Evolutionary conservation across 2,113 vertebrate species (phyloP).

Genomic region (Cisticola juncidis): DNA sequence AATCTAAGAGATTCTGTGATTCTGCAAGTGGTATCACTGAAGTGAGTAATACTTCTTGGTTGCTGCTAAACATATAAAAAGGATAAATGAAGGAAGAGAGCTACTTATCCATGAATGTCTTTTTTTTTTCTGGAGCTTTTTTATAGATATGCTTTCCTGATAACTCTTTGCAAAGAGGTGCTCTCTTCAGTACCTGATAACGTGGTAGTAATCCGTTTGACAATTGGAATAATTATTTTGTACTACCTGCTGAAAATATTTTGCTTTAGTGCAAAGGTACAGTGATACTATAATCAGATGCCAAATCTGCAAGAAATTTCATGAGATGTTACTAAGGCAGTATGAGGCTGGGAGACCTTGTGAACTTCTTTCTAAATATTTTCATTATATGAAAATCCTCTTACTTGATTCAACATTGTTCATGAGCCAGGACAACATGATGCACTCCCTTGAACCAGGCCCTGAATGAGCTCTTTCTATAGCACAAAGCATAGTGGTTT

Average conservation of each 20-base stretch:
- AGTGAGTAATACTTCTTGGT: background rate
- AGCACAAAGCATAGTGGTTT: constrained; percentile 46
- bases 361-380: background rate
- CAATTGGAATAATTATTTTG: background rate
- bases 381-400: constrained; percentile 18
- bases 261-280: background rate
- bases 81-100: background rate
- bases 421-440: constrained; percentile 21
- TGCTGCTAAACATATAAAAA: background rate
- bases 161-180: background rate
- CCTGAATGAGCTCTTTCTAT: constrained; percentile 60
- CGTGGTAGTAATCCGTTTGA: background rate
- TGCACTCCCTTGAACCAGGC: constrained; percentile 14
- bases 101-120: accelerated
- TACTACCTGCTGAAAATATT: background rate
- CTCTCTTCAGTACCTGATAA: background rate
- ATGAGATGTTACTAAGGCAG: background rate
- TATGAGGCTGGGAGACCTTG: background rate
- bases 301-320: background rate
- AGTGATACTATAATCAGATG: background rate
- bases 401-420: constrained; percentile 7
- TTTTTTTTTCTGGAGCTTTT: background rate
- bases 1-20: background rate
- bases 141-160: background rate
- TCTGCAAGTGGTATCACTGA: background rate